Evolutionary conservation across 2,113 vertebrate species (phyloP).

Genomic region (Gavialis gangeticus): DNA sequence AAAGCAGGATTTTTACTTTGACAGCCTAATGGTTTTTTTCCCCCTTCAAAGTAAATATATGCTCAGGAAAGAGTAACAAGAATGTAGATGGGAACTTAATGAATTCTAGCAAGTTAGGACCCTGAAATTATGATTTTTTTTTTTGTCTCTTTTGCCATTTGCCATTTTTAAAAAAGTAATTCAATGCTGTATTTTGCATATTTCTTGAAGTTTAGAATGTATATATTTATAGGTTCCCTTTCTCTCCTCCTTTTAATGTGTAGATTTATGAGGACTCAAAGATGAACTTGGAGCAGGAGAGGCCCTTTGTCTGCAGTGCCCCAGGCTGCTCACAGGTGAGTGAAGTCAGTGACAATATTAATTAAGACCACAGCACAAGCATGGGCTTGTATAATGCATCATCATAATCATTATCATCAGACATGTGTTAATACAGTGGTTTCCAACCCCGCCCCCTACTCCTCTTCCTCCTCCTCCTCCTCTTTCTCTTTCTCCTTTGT

Average conservation of each 20-base stretch:
- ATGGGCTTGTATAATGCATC: conserved; percentile 45
- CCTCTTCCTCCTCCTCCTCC: not conserved
- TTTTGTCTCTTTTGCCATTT: conserved; percentile 5
- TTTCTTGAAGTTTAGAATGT: conserved; percentile 54
- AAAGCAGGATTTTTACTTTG: conserved; percentile 30
- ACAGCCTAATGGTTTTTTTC: not conserved
- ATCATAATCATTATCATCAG: conserved; percentile 26
- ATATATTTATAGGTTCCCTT: conserved; percentile 77
- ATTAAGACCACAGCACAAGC: conserved; percentile 57
- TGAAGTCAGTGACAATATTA: conserved; percentile 73
- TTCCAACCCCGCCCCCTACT: not conserved
- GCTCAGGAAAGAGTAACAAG: conserved; percentile 23
- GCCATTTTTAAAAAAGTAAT: not conserved
- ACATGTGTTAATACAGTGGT: not conserved
- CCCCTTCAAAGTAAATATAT: conserved; percentile 32
- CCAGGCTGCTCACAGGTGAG: conserved; percentile 99
- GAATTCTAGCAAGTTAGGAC: conserved; percentile 16
- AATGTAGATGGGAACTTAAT: not conserved
- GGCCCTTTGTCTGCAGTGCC: conserved; percentile 96
- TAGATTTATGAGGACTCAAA: conserved; percentile 98
- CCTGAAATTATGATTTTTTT: not conserved
- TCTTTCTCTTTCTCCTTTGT: not conserved
- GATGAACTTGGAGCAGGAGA: conserved; percentile 99
- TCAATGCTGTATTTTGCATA: conserved; percentile 21
- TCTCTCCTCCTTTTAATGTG: conserved; percentile 71